Percentiles rank a stretch among this genome's conserved stretches.
Conservation (phyloP, 23 tunicate genomes). For the Styela plicata region DNA sequence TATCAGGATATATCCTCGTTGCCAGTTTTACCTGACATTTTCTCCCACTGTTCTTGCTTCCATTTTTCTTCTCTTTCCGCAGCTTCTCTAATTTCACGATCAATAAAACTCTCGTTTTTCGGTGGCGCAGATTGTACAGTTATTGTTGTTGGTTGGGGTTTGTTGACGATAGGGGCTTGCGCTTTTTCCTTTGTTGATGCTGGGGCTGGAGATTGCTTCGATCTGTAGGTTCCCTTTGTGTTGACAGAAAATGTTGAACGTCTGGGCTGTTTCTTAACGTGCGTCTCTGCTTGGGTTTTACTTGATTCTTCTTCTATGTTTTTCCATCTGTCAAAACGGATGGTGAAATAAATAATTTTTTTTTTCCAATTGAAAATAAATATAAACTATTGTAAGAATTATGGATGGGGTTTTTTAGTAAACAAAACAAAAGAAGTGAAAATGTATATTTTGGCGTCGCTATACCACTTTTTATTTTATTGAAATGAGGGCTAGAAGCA, state of each 20-base stretch:
- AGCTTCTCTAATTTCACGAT: conserved; percentile 62
- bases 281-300: background rate
- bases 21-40: background rate
- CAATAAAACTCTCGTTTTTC: conserved; percentile 42
- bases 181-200: background rate
- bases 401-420: too few relatives aligned
- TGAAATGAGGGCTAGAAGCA: too few relatives aligned
- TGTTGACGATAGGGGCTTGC: background rate
- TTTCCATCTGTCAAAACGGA: background rate
- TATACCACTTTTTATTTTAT: too few relatives aligned
- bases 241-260: conserved; percentile 21
- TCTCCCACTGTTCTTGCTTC: conserved; percentile 45
- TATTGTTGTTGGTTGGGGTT: background rate
- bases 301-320: background rate
- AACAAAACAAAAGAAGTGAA: too few relatives aligned
- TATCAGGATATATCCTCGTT: background rate
- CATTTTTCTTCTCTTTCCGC: conserved; percentile 75
- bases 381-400: too few relatives aligned
- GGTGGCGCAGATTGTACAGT: background rate
- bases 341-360: too few relatives aligned
- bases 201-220: conserved; percentile 5
- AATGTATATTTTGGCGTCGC: too few relatives aligned
- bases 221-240: background rate
- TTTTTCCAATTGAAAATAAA: too few relatives aligned
- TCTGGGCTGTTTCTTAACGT: background rate